Evolutionary conservation across 2,888 invertebrate genomes (phyloP).

Genomic region (Ophioninae sp.): DNA sequence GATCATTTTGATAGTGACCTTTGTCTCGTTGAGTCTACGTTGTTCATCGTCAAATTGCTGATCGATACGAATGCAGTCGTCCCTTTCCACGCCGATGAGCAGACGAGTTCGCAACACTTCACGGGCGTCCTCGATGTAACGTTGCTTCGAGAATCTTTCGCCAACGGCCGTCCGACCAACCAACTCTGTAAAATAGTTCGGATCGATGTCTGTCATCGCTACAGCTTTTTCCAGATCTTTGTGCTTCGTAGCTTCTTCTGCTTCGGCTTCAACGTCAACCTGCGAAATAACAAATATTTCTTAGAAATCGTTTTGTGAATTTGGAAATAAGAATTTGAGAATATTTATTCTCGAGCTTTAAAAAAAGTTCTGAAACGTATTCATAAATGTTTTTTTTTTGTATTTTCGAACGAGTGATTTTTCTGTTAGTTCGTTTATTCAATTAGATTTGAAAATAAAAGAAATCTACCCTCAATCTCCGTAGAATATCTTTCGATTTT

Average conservation of each 20-base stretch:
- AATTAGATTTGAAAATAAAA: not conserved
- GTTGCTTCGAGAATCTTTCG: constrained; percentile 83
- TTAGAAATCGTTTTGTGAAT: not conserved
- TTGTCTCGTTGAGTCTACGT: constrained; percentile 81
- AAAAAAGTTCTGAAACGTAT: not conserved
- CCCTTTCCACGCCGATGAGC: constrained; percentile 82
- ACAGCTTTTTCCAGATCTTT: constrained; percentile 83
- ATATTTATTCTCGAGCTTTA: too few species aligned
- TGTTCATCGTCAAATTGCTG: constrained; percentile 83
- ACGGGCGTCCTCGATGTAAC: constrained; percentile 83
- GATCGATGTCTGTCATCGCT: constrained; percentile 85
- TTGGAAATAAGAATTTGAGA: too few species aligned
- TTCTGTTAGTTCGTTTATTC: not conserved
- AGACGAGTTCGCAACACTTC: constrained; percentile 82
- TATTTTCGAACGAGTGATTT: constrained; percentile 7
- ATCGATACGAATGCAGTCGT: constrained; percentile 83
- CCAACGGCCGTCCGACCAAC: constrained; percentile 83
- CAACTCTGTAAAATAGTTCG: constrained; percentile 85
- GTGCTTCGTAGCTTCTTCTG: constrained; percentile 65
- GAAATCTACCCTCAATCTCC: constrained; percentile 82
- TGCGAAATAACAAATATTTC: constrained; percentile 37
- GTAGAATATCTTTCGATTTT: constrained; percentile 82
- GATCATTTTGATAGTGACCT: constrained; percentile 67
- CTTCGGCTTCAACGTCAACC: constrained; percentile 69
- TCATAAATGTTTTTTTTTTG: not conserved